Conservation (phyloP, 2,113 vertebrate species). For the Peromyscus californicus region DNA sequence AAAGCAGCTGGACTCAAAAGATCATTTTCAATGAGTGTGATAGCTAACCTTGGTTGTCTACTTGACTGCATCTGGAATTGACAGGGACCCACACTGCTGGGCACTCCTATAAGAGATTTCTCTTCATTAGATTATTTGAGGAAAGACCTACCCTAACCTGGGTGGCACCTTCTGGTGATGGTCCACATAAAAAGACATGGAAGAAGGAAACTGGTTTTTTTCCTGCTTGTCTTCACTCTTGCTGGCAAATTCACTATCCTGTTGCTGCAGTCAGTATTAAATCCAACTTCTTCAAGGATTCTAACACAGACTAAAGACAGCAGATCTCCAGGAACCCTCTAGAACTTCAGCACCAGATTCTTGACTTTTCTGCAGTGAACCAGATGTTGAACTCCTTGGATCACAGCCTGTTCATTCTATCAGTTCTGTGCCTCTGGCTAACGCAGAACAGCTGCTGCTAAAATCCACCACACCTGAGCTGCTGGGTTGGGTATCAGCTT, state of each 20-base stretch:
- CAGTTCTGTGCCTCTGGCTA: background rate
- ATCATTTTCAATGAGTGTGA: background rate
- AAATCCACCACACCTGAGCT: background rate
- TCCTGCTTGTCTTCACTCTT: background rate
- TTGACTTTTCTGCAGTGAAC: background rate
- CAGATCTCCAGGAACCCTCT: background rate
- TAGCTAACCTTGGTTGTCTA: background rate
- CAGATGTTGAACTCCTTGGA: background rate
- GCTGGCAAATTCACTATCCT: background rate
- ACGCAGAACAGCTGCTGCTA: background rate
- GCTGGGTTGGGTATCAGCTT: too few species aligned
- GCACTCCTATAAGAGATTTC: background rate
- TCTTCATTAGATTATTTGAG: background rate
- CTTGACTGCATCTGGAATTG: background rate
- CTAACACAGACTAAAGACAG: background rate
- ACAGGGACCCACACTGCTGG: background rate
- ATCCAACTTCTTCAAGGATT: background rate
- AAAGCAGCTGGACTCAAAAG: background rate
- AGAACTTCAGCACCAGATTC: background rate
- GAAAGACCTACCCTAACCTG: background rate
- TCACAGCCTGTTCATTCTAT: background rate
- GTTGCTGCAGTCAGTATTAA: background rate
- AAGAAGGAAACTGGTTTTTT: background rate
- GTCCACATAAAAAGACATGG: background rate
- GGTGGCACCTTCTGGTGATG: background rate